Base-by-base conservation (phyloP, 2,797 vertebrate species). In the Hypotaenidia philippensis region DNA sequence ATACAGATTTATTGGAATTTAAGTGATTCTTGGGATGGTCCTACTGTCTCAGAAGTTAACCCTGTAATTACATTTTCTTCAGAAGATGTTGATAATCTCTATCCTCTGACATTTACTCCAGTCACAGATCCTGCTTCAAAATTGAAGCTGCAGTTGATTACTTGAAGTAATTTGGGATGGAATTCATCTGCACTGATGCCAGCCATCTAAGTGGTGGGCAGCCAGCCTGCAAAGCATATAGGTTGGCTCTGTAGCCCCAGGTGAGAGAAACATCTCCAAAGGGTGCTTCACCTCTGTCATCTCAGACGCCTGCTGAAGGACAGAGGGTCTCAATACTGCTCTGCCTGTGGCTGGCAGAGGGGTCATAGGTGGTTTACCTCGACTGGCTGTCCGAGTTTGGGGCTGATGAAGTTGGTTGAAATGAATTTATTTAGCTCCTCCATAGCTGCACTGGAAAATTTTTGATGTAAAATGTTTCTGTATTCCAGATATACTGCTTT, bases 401-500 rank as follows among this genome's bases (percentile, higher is more conserved):
- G 69, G 72, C 83, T 83, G 69, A 59, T 93, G 83, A 71, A 91
- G 41, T 55, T 86, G 70, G 38, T 16, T 47, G 69, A 66, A 89
- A 79, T 87, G 9, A 91, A 79, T 84, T 90, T 20, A 27, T 90
- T 88, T 63, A 78, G 63, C 80, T 96, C 93, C 80, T 95, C 56
- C 23, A 79, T 82, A 89, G 75, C 83, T 91, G 90, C 95, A 94
- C 91, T 94, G 93, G 84, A 89, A 96, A 90, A 49, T 20, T 92
- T 97, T 96, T 95, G 94, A 88, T 96, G 95, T 97, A 85, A 94
- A 94, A 91, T 88, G 95, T 96, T 97, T 87, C 93, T 97, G 93
- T 97, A 97, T 93, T 97, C 96, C 90, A 71, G 83, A 87, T 95
- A 95, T 71, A 87, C 89, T 96, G 91, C 53, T 92, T 91, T 97